Base-by-base conservation (phyloP, 2,113 vertebrate genomes). In the Passer montanus region DNA sequence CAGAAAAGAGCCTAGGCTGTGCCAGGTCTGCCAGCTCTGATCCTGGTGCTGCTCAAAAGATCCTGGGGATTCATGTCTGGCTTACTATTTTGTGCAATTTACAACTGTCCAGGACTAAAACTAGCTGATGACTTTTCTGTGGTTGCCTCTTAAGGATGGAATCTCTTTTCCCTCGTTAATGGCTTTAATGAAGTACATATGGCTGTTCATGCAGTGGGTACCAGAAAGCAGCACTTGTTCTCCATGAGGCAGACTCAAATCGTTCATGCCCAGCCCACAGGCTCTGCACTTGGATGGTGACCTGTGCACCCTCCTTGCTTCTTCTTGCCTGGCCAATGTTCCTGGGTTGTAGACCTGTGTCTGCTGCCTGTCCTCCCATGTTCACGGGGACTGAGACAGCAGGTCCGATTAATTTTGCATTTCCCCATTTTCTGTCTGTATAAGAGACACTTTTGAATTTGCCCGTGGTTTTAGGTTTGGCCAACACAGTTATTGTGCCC, bases 61-160 rank as follows among this genome's bases (percentile, higher is more conserved):
- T 95, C 66, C 41, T 46, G 46, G 73, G 58, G 60, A 82, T 93
- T 88, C 68, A 7, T 58, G 37, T 73, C 80, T 89, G 41, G 26
- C 87, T 93, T 90, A 60, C 53, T 37, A 3, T 79, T 78, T 47
- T 84, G 47, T 68, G 63, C 68, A 66, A 10, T 69, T 93, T 78
- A 44, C 41, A 73, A 47, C 73, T 94, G 49, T 60, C 69, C 43
- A 69, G 69, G 58, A 73, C 55, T 67, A 69, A 88, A 88, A 81
- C 26, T 58, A 81, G 47, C 60, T 81, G 81, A 50, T 94, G 79
- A 15, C 24, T 90, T 95, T 56, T 59, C 59, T 67, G 14, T 43
- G 44, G 39, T 79, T 72, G 50, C 26, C 49, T 24, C 19, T 6
- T 72, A 77, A 90, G 52, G 31, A 55, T 33, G 17, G 60, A 68